phyloP scores from a whole-genome alignment of 2,888 invertebrate genomes.

The Lasioglossum oenotherae region DNA sequence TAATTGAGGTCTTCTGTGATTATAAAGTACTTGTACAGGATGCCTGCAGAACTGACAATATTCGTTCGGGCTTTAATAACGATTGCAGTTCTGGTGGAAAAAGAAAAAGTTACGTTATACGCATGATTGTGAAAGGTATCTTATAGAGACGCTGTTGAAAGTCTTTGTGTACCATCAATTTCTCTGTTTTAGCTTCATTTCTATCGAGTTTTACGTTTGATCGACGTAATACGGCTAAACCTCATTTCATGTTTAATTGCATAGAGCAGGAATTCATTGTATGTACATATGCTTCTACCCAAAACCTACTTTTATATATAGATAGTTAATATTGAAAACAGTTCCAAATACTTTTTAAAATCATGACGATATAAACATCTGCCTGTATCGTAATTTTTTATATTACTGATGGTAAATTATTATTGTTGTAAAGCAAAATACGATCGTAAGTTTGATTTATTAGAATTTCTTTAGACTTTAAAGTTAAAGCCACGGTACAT shows the following conservation, averaged over 20 bases:
- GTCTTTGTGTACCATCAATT: slow-evolving; percentile 3
- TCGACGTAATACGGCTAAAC: not conserved
- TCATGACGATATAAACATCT: not conserved
- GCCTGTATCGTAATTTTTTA: not conserved
- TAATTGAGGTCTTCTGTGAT: slow-evolving; percentile 74
- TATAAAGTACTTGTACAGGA: slow-evolving; percentile 58
- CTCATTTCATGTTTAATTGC: not conserved
- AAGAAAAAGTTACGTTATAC: not conserved
- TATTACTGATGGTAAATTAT: not conserved
- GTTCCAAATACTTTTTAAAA: not conserved
- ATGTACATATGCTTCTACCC: not conserved
- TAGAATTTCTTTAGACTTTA: not conserved
- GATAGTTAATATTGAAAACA: not conserved
- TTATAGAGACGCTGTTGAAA: not conserved
- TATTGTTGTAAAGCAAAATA: not conserved
- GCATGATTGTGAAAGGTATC: not conserved
- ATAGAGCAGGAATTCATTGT: not conserved
- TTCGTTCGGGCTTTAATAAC: not conserved
- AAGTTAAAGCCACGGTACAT: not conserved
- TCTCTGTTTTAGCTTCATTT: not conserved
- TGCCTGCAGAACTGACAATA: not conserved
- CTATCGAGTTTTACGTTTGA: not conserved
- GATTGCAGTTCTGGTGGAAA: not conserved
- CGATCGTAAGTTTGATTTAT: not conserved
- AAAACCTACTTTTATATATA: not conserved